Percentiles rank a stretch among this genome's conserved stretches.
These are phyloP conservation scores for Euura saliciscinereae DNA, from an alignment of 1,140 invertebrate genomes.

Conservation along the genomic window DNA sequence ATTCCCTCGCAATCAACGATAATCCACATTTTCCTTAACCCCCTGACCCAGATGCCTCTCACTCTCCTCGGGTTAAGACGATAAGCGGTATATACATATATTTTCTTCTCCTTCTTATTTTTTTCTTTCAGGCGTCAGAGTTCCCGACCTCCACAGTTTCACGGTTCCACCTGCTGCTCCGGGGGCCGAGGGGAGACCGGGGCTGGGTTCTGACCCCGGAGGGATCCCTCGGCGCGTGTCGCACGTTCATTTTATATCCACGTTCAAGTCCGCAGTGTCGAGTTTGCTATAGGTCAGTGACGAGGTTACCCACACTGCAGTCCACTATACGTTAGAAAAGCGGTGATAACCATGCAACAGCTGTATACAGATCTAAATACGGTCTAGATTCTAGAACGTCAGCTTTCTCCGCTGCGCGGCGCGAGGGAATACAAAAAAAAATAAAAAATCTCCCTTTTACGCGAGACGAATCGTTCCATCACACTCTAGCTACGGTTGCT, in stretches of 20 bases:
- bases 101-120: too few relatives aligned
- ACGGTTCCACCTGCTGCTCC: background rate
- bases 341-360: too few relatives aligned
- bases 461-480: too few relatives aligned
- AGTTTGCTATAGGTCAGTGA: background rate
- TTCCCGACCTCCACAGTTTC: background rate
- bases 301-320: background rate
- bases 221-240: background rate
- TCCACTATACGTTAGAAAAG: too few relatives aligned
- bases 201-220: background rate
- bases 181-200: background rate
- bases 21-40: slow-evolving; percentile 20
- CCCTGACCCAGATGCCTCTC: too few relatives aligned
- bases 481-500: too few relatives aligned
- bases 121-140: background rate
- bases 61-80: background rate
- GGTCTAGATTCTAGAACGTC: too few relatives aligned
- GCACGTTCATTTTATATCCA: background rate
- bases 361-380: too few relatives aligned
- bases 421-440: too few relatives aligned
- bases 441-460: too few relatives aligned
- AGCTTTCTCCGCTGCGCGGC: too few relatives aligned
- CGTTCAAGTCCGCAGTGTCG: background rate
- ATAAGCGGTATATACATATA: background rate
- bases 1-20: background rate